A percentile compares a stretch with the other conserved stretches of the same genome.
These are phyloP conservation scores for Drosophila neutralis DNA, from an alignment of 2,888 invertebrate species.

Conservation along the genomic window DNA sequence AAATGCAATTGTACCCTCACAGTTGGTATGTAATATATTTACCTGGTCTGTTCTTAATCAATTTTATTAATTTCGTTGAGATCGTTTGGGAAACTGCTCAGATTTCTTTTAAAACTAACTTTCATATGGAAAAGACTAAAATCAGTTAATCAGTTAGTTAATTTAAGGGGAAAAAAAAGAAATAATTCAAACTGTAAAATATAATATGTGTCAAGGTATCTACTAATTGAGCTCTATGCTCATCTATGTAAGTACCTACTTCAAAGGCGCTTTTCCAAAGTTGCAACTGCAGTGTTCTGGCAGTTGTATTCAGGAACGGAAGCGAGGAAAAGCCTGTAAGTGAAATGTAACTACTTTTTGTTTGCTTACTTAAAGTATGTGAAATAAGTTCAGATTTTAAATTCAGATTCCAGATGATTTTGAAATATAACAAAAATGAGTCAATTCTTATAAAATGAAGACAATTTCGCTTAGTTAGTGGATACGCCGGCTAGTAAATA, in stretches of 20 bases:
- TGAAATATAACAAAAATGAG: neutral
- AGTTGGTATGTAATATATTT: neutral
- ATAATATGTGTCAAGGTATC: too few species aligned
- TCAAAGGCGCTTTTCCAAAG: too few species aligned
- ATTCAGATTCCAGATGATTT: neutral
- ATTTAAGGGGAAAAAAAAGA: too few species aligned
- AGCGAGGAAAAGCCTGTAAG: neutral
- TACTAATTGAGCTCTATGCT: too few species aligned
- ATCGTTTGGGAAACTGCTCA: neutral
- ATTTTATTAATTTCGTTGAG: neutral
- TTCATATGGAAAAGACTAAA: neutral
- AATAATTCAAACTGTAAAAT: too few species aligned
- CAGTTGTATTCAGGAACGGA: too few species aligned
- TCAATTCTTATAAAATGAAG: neutral
- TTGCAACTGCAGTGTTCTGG: neutral
- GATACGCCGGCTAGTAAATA: constrained; percentile 3
- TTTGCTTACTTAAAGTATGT: neutral
- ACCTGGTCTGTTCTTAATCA: neutral
- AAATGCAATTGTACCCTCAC: neutral
- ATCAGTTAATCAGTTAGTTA: neutral
- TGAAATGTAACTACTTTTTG: neutral
- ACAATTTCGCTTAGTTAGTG: neutral
- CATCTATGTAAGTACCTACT: too few species aligned
- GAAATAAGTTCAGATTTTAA: too few species aligned
- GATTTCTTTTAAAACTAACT: neutral